Evolutionary conservation across 2,797 vertebrate species (phyloP).

Genomic region (Rhinichthys osculus): DNA sequence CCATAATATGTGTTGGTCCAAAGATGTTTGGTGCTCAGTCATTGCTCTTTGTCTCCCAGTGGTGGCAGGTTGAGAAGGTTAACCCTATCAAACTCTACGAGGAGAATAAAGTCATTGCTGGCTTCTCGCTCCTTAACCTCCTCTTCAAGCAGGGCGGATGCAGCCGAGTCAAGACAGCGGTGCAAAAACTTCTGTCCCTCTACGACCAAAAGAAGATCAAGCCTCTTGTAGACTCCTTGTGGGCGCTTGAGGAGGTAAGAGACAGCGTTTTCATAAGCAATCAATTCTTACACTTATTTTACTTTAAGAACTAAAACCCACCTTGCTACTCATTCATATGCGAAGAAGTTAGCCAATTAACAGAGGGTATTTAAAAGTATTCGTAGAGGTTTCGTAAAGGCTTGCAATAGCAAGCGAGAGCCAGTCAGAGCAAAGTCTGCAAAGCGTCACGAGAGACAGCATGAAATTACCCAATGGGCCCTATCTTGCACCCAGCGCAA

Average conservation of each 20-base stretch:
- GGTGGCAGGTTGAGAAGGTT: constrained; percentile 99
- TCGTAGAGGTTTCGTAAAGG: neutral
- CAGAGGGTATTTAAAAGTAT: neutral
- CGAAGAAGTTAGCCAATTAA: neutral
- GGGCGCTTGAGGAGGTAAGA: constrained; percentile 98
- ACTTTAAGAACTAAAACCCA: neutral
- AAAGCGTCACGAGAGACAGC: neutral
- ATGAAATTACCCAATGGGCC: neutral
- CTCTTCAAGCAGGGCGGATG: constrained; percentile 94
- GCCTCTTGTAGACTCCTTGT: constrained; percentile 94
- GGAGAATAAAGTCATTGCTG: constrained; percentile 98
- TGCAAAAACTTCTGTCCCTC: constrained; percentile 90
- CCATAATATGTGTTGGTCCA: neutral
- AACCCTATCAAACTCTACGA: constrained; percentile 99
- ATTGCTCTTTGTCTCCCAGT: constrained; percentile 74
- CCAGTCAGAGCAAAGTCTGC: neutral
- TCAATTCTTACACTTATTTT: neutral
- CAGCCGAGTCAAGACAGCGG: constrained; percentile 82
- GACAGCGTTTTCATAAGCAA: neutral
- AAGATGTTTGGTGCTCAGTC: neutral
- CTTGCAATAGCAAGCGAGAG: too few relatives aligned
- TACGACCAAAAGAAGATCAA: constrained; percentile 94
- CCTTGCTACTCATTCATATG: neutral
- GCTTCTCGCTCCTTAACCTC: constrained; percentile 95
- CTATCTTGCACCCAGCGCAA: too few relatives aligned